Evolutionary conservation across 2,797 vertebrate genomes (phyloP).

Genomic region (Varecia variegata): DNA sequence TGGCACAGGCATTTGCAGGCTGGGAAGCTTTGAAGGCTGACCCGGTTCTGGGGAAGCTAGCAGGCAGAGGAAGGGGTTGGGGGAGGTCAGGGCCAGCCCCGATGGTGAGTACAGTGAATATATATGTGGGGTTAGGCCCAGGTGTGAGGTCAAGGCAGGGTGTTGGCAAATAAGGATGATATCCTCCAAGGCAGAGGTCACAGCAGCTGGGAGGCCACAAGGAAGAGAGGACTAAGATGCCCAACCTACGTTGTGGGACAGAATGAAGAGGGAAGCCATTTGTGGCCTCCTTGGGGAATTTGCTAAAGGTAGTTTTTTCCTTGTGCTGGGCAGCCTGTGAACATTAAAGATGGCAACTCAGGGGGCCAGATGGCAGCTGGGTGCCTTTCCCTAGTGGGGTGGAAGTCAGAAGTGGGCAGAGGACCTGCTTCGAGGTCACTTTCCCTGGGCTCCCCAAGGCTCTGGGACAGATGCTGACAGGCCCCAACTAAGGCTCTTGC

Average conservation of each 20-base stretch:
- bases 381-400: neutral
- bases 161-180: neutral
- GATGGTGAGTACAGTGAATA: neutral
- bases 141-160: neutral
- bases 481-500: neutral
- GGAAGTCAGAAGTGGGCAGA: conserved; percentile 32
- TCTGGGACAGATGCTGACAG: conserved; percentile 37
- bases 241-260: neutral
- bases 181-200: neutral
- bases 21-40: neutral
- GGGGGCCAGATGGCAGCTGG: neutral
- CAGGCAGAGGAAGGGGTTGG: neutral
- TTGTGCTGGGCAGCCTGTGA: neutral
- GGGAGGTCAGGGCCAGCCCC: neutral
- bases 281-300: neutral
- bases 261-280: neutral
- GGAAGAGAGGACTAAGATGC: neutral
- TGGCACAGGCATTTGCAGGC: neutral
- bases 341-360: neutral
- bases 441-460: neutral
- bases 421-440: neutral
- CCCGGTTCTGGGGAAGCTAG: neutral
- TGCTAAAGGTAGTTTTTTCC: neutral
- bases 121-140: neutral
- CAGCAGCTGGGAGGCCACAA: neutral